Evolutionary conservation across 2,113 vertebrate species (phyloP).

Genomic region (Nansenia antarctica): DNA sequence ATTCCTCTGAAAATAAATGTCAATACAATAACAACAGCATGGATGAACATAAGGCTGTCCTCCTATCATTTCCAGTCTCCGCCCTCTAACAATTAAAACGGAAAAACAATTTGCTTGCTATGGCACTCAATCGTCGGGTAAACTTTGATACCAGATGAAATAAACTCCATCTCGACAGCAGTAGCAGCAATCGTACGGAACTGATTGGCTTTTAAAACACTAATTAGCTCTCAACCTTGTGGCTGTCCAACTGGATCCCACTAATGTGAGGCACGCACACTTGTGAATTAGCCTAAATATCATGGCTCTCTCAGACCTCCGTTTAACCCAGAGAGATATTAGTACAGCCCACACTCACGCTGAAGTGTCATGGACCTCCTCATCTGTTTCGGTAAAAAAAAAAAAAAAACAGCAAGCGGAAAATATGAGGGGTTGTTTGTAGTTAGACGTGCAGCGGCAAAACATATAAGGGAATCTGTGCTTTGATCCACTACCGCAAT

Average conservation of each 20-base stretch:
- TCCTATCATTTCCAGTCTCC: constrained; percentile 31
- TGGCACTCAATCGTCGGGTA: constrained; percentile 25
- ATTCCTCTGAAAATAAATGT: constrained; percentile 45
- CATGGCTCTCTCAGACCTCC: constrained; percentile 19
- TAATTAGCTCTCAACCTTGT: constrained; percentile 56
- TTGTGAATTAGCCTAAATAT: constrained; percentile 46
- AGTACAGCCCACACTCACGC: constrained; percentile 2
- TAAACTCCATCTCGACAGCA: constrained; percentile 39
- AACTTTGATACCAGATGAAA: constrained; percentile 15
- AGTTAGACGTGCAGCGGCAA: neutral
- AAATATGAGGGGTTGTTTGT: neutral
- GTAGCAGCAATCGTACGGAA: constrained; percentile 39
- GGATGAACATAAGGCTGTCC: constrained; percentile 41
- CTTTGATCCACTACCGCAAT: neutral
- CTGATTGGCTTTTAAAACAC: constrained; percentile 55
- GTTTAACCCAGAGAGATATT: constrained; percentile 30
- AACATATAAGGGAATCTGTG: neutral
- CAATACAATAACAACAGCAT: constrained; percentile 43
- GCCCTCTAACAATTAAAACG: constrained; percentile 47
- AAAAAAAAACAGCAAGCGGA: neutral
- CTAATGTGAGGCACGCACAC: constrained; percentile 29
- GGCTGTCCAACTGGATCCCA: constrained; percentile 37
- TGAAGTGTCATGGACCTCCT: neutral
- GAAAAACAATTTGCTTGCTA: constrained; percentile 37
- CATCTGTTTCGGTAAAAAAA: constrained; percentile 9